These are phyloP conservation scores for Drosophila seclusa DNA, from an alignment of 2,888 invertebrate species.

Conservation along the genomic window DNA sequence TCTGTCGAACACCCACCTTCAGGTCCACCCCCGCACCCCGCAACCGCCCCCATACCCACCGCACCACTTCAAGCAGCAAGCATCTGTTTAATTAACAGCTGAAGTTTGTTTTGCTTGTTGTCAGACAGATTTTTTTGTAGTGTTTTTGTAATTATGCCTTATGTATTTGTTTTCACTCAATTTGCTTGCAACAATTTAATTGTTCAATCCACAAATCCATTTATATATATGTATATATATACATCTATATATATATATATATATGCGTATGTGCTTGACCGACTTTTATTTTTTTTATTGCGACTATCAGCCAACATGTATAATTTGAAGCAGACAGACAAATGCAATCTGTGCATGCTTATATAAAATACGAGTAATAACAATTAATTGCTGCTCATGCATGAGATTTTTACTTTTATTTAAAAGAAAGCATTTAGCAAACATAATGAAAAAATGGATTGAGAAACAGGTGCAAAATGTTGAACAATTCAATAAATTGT, in stretches of 20 bases:
- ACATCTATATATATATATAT: slow-evolving; percentile 26
- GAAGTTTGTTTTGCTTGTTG: slow-evolving; percentile 48
- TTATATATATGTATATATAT: slow-evolving; percentile 10
- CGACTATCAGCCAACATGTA: slow-evolving; percentile 22
- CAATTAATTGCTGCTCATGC: slow-evolving; percentile 34
- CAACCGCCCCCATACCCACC: neutral
- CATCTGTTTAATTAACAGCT: slow-evolving; percentile 41
- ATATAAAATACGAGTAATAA: slow-evolving; percentile 25
- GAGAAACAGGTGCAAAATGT: neutral
- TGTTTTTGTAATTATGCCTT: slow-evolving; percentile 58
- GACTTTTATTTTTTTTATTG: slow-evolving; percentile 50
- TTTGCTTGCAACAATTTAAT: slow-evolving; percentile 64
- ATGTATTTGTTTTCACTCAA: slow-evolving; percentile 69
- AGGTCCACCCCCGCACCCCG: neutral
- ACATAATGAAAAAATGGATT: slow-evolving; percentile 7
- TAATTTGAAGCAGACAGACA: slow-evolving; percentile 8
- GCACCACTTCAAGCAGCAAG: slow-evolving; percentile 9
- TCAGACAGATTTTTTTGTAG: slow-evolving; percentile 34
- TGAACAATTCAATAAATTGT: slow-evolving; percentile 1
- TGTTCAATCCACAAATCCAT: slow-evolving; percentile 47
- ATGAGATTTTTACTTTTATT: slow-evolving; percentile 23
- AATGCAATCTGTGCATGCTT: slow-evolving; percentile 12
- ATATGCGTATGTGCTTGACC: slow-evolving; percentile 61
- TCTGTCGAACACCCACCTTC: neutral
- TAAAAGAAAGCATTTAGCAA: neutral